phyloP scores from a whole-genome alignment of 2,888 invertebrate genomes.

The Agrenia bidenticulata region DNA sequence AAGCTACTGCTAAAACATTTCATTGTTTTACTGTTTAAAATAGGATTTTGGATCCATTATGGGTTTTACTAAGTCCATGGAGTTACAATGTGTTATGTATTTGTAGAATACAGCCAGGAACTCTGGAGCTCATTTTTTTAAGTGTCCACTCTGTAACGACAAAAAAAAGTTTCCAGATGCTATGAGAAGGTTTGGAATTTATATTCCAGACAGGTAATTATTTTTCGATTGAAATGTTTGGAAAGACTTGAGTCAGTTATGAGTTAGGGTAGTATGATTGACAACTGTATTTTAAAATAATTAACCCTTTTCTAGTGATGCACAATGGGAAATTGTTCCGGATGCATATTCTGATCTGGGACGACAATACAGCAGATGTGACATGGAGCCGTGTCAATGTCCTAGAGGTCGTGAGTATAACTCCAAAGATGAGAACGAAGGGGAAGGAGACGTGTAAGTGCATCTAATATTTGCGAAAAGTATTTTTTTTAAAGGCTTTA shows the following conservation, averaged over 20 bases:
- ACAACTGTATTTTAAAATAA: neutral
- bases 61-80: no score
- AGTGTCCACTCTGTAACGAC: constrained; percentile 80
- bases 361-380: constrained; percentile 65
- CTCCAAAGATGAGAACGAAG: constrained; percentile 53
- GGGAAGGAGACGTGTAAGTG: constrained; percentile 12
- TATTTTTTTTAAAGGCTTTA: no score
- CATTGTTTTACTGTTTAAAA: no score
- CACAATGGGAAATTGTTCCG: constrained; percentile 77
- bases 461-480: neutral
- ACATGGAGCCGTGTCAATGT: constrained; percentile 64
- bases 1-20: no score
- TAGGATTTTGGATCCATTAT: no score
- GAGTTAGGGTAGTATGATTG: no score
- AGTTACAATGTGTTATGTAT: constrained; percentile 53
- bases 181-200: constrained; percentile 69
- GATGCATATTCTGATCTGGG: constrained; percentile 73
- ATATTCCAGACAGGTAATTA: constrained; percentile 66
- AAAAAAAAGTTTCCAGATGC: constrained; percentile 65
- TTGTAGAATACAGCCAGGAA: constrained; percentile 68
- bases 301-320: constrained; percentile 72
- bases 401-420: constrained; percentile 61
- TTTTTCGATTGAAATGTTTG: neutral
- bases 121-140: constrained; percentile 74
- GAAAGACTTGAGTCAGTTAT: no score